Base-by-base conservation (phyloP, 2,797 vertebrate species). In the Halcyon chelicuti region DNA sequence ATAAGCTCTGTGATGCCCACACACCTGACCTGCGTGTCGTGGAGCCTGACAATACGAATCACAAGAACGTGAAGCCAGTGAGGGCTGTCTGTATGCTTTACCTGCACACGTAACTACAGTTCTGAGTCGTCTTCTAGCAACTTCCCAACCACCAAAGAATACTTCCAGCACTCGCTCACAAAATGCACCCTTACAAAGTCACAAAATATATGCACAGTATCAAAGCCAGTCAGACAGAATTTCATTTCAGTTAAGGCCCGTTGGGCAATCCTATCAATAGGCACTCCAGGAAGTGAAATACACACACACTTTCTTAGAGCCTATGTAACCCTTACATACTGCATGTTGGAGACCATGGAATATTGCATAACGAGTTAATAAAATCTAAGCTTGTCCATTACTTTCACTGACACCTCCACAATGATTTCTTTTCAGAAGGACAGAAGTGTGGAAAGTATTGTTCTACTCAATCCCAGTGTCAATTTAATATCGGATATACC, bases 401-500 rank as follows among this genome's bases (percentile, higher is more conserved):
- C 46, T 54, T 74, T 35, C 10, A 83, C 26, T 35, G 77, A 78
- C 33, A 49, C 16, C 16, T 28, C 37, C 35, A 62, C 15, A 6
- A 10, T 2, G 5, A 28, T 51, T 76, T 73, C n/a, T 51, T 70
- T 31, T 14, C n/a, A n/a, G 65, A 55, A 31, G 26, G 17, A 49
- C 49, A 9, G 1, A 15, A 19, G 6, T 0, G 7, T 39, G 22
- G 19, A 0, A 63, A 37, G 31, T 5, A 7, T 22, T 66, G 15
- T 20, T 18, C 12, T 46, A 5, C 35, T 18, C 6, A 14, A 33
- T 58, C 26, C 23, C 39, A 15, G 2, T 10, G 65, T 3, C 47
- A 26, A 4, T 14, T 60, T 17, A 25, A 1, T 3, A 19, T 0
- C 2, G 2, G 31, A 17, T 55, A 0, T 1, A 10, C 9, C 21